Percentiles rank a stretch among this genome's conserved stretches.
Conservation (phyloP, 2,113 vertebrate genomes). For the Leptodactylus fuscus region DNA sequence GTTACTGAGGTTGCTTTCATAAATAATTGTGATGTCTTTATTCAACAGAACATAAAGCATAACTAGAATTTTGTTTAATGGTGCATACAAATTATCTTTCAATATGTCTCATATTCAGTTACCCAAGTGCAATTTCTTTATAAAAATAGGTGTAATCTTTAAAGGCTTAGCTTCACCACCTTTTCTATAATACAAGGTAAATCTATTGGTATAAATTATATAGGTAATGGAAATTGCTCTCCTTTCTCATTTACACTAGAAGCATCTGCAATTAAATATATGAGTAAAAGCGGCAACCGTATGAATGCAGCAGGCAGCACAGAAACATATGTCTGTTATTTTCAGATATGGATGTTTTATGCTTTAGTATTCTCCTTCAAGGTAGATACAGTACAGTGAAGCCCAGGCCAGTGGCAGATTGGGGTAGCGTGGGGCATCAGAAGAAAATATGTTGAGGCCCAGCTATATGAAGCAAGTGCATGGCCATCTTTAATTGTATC, state of each 20-base stretch:
- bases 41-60: slow-evolving; percentile 72
- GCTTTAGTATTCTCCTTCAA: no score
- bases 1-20: slow-evolving; percentile 63
- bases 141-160: slow-evolving; percentile 35
- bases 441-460: no score
- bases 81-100: slow-evolving; percentile 65
- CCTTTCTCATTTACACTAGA: neutral
- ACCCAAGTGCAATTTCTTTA: slow-evolving; percentile 17
- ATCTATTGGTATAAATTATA: neutral
- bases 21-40: slow-evolving; percentile 68
- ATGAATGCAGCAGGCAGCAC: neutral
- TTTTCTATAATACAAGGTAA: slow-evolving; percentile 6
- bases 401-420: neutral
- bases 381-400: no score
- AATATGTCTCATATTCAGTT: slow-evolving; percentile 39
- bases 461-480: no score
- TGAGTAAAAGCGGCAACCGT: neutral
- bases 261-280: neutral
- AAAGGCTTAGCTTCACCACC: neutral
- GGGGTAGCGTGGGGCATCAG: neutral
- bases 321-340: neutral
- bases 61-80: slow-evolving; percentile 75
- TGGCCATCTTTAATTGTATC: no score
- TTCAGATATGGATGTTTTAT: no score
- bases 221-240: neutral